phyloP scores from a whole-genome alignment of 2,888 invertebrate genomes.

The Hirtodrosophila trivittata region DNA sequence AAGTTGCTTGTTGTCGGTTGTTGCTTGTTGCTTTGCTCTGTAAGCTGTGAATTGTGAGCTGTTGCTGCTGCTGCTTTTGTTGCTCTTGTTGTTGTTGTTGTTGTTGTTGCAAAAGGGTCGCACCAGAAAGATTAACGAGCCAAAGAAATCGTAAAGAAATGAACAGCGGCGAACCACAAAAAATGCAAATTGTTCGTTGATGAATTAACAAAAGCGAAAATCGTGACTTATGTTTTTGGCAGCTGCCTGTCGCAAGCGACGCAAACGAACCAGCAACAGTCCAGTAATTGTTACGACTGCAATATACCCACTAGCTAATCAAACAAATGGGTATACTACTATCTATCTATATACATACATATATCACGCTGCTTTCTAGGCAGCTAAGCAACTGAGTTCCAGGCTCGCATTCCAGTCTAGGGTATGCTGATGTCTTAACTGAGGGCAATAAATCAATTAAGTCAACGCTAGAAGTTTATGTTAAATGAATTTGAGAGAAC shows the following conservation, averaged over 20 bases:
- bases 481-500: no score
- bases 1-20: constrained; percentile 68
- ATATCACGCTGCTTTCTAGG: no score
- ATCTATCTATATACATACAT: no score
- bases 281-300: constrained; percentile 49
- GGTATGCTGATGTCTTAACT: no score
- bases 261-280: constrained; percentile 53
- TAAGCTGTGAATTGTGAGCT: constrained; percentile 18
- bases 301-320: constrained; percentile 22
- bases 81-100: constrained; percentile 2
- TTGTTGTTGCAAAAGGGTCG: constrained; percentile 57
- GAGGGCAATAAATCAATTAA: no score
- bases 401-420: no score
- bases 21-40: constrained; percentile 13
- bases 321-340: not conserved
- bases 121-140: constrained; percentile 74
- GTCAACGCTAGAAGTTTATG: no score
- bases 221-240: constrained; percentile 81
- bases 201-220: constrained; percentile 81
- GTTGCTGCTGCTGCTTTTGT: constrained; percentile 6
- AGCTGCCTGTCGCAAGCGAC: constrained; percentile 65
- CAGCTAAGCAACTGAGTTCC: no score
- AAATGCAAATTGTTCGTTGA: constrained; percentile 81
- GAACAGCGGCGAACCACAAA: constrained; percentile 51
- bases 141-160: constrained; percentile 75